Conservation (phyloP, 2,888 invertebrate species). For the Eurytoma californica region DNA sequence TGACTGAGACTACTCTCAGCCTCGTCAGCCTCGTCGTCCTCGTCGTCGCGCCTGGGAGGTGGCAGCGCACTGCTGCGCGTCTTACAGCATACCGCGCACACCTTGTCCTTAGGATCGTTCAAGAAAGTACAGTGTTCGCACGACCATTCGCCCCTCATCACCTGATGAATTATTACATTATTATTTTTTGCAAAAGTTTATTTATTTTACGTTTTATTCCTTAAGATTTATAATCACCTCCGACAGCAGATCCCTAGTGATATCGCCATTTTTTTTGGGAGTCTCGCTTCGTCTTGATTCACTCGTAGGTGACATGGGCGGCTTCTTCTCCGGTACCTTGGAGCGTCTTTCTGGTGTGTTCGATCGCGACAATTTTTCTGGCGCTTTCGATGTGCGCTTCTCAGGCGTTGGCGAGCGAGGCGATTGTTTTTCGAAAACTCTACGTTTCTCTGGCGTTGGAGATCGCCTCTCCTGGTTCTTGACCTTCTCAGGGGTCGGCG, state of each 20-base stretch:
- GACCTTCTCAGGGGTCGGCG: slow-evolving; percentile 34
- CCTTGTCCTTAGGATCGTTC: slow-evolving; percentile 86
- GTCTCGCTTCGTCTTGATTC: slow-evolving; percentile 28
- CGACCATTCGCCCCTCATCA: slow-evolving; percentile 80
- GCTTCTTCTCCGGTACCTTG: slow-evolving; percentile 42
- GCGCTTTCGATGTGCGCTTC: not conserved
- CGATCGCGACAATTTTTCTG: slow-evolving; percentile 3
- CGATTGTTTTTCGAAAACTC: not conserved
- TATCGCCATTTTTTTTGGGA: slow-evolving; percentile 29
- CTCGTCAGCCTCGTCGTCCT: slow-evolving; percentile 55
- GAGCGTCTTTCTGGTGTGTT: slow-evolving; percentile 33
- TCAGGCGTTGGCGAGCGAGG: slow-evolving; percentile 35
- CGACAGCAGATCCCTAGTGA: slow-evolving; percentile 27
- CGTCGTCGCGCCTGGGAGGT: slow-evolving; percentile 56
- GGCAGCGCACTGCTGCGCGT: slow-evolving; percentile 76
- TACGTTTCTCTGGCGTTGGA: slow-evolving; percentile 30
- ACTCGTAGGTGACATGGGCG: slow-evolving; percentile 43
- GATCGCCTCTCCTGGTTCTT: slow-evolving; percentile 26
- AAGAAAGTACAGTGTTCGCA: slow-evolving; percentile 94
- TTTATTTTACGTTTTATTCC: too few species aligned
- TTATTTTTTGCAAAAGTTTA: not conserved
- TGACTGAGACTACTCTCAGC: slow-evolving; percentile 61
- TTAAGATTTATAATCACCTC: slow-evolving; percentile 33
- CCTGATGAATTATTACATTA: slow-evolving; percentile 15
- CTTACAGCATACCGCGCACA: slow-evolving; percentile 91